These are phyloP conservation scores for Porites evermanni DNA, from an alignment of 92 coral and sea anemone species.

Conservation along the genomic window DNA sequence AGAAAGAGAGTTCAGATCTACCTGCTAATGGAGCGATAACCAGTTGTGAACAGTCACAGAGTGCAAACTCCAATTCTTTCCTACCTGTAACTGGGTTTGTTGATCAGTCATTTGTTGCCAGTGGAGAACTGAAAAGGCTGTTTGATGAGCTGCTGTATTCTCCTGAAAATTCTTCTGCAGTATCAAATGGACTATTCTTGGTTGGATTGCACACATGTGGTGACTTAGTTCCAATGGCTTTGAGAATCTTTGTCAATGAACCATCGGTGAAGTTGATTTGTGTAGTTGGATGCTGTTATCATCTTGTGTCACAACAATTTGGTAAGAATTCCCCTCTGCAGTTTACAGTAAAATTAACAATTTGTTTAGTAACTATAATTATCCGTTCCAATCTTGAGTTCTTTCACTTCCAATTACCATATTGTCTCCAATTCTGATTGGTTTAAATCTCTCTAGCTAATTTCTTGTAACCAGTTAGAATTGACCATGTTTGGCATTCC, in stretches of 20 bases:
- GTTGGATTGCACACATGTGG: conserved; percentile 92
- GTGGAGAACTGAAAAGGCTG: conserved; percentile 31
- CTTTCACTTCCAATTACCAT: no score
- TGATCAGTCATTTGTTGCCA: conserved; percentile 41
- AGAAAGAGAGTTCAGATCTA: not conserved
- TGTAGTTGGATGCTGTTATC: conserved; percentile 91
- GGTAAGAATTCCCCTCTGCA: not conserved
- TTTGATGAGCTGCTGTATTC: conserved; percentile 5
- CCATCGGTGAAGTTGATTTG: conserved; percentile 71
- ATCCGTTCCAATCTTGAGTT: no score
- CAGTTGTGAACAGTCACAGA: not conserved
- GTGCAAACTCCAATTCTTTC: conserved; percentile 37
- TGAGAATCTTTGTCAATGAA: conserved; percentile 69
- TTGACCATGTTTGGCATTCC: no score
- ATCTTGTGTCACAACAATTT: conserved; percentile 67
- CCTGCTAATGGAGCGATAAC: not conserved
- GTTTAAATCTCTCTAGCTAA: no score
- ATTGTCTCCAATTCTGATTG: no score
- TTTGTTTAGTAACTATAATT: no score
- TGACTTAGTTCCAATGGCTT: conserved; percentile 81
- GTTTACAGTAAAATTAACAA: no score
- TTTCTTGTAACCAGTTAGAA: no score
- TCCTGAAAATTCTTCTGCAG: not conserved
- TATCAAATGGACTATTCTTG: conserved; percentile 46
- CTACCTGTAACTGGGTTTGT: conserved; percentile 72